Percentiles rank a stretch among this genome's conserved stretches.
phyloP scores from a whole-genome alignment of 2,113 vertebrate species.

The Cyanoramphus novaezelandiae region DNA sequence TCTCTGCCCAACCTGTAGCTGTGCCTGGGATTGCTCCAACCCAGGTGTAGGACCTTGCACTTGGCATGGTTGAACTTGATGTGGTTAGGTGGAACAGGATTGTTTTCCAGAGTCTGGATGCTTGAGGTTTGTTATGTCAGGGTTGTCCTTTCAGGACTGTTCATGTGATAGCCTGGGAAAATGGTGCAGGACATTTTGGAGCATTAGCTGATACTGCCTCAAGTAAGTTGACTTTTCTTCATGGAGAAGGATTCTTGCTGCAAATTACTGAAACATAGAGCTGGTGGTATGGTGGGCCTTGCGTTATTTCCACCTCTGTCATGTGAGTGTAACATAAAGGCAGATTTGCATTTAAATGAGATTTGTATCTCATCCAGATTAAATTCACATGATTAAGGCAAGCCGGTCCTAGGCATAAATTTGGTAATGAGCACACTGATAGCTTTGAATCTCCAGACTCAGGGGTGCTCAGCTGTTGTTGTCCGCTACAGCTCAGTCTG shows the following conservation, averaged over 20 bases:
- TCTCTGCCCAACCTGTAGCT: no score
- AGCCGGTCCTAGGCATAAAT: not conserved
- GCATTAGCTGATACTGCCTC: rapidly evolving
- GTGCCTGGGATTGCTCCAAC: no score
- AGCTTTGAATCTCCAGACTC: not conserved
- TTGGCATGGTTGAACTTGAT: not conserved
- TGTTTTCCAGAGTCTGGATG: not conserved
- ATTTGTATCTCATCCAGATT: not conserved
- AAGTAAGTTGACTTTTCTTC: not conserved
- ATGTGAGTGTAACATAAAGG: rapidly evolving
- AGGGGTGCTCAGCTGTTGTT: not conserved
- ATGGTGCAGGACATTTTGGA: not conserved
- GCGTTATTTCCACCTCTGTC: not conserved
- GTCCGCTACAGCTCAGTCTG: not conserved
- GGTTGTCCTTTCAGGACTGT: no score
- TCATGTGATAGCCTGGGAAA: not conserved
- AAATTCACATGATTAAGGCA: not conserved
- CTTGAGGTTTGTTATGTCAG: rapidly evolving
- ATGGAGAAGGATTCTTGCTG: not conserved
- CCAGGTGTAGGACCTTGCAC: no score
- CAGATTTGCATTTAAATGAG: rapidly evolving
- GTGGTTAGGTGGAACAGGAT: not conserved
- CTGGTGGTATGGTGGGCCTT: no score
- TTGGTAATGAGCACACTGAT: rapidly evolving
- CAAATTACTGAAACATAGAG: rapidly evolving